Conservation (phyloP, 2,888 invertebrate genomes). For the Tetragonisca angustula region DNA sequence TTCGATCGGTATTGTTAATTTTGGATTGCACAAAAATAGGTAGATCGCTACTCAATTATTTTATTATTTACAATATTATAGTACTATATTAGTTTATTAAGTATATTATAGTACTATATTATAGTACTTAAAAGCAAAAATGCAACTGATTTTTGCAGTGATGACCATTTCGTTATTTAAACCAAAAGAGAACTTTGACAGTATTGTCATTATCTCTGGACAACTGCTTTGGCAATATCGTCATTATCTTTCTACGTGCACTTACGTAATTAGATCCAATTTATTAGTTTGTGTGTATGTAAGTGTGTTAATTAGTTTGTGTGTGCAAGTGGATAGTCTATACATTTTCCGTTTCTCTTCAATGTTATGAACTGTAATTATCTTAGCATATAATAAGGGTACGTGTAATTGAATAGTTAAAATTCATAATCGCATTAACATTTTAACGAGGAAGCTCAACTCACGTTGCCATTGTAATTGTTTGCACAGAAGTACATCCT, state of each 20-base stretch:
- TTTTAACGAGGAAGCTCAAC: slow-evolving; percentile 8
- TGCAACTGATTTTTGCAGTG: not conserved
- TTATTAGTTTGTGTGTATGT: not conserved
- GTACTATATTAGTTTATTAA: too few species aligned
- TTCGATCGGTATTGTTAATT: not conserved
- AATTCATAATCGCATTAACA: slow-evolving; percentile 6
- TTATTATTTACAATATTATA: too few species aligned
- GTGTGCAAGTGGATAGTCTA: not conserved
- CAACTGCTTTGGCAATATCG: slow-evolving; percentile 4
- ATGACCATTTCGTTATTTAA: not conserved
- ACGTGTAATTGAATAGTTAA: slow-evolving; percentile 10
- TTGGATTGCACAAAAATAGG: not conserved
- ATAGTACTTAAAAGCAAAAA: not conserved
- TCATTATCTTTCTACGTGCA: not conserved
- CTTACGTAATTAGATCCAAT: slow-evolving; percentile 2
- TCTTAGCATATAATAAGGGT: not conserved
- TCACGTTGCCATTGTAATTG: not conserved
- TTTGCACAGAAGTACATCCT: not conserved
- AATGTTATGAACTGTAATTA: not conserved
- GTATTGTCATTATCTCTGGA: not conserved
- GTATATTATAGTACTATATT: too few species aligned
- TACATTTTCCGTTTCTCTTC: slow-evolving; percentile 5
- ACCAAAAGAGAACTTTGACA: not conserved
- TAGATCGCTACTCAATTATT: not conserved
- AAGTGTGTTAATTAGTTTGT: slow-evolving; percentile 2